phyloP scores from a whole-genome alignment of 2,113 vertebrate species.

The Hystrix cristata region DNA sequence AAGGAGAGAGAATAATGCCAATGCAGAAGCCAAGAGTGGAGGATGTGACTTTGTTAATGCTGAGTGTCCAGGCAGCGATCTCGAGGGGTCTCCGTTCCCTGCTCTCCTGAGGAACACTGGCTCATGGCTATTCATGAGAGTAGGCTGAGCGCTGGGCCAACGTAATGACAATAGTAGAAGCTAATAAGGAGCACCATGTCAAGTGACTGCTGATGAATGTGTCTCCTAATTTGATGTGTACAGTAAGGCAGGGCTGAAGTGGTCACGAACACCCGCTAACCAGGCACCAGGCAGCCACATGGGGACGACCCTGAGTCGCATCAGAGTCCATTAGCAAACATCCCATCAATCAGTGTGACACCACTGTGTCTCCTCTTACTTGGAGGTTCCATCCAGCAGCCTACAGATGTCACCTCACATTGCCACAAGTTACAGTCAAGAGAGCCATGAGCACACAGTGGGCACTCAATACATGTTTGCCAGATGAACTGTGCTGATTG shows the following conservation, averaged over 20 bases:
- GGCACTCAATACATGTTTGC: background rate
- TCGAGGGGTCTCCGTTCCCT: background rate
- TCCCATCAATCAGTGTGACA: fast-evolving
- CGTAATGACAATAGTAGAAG: background rate
- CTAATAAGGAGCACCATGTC: background rate
- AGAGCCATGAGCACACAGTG: background rate
- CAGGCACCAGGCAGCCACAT: fast-evolving
- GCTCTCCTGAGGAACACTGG: fast-evolving
- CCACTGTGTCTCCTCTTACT: background rate
- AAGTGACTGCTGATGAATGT: fast-evolving
- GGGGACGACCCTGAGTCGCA: fast-evolving
- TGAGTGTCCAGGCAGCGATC: background rate
- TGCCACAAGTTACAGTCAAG: fast-evolving
- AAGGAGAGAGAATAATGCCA: background rate
- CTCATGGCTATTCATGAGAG: background rate
- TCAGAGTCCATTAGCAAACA: background rate
- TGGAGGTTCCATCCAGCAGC: fast-evolving
- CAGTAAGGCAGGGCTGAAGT: fast-evolving
- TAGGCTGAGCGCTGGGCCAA: background rate
- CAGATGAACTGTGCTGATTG: background rate
- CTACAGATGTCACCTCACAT: background rate
- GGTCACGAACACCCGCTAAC: fast-evolving
- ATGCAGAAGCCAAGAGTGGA: fast-evolving
- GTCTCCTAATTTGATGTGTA: fast-evolving
- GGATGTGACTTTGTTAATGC: background rate